Conservation (phyloP, 2,113 vertebrate genomes). For the Girardinichthys multiradiatus region DNA sequence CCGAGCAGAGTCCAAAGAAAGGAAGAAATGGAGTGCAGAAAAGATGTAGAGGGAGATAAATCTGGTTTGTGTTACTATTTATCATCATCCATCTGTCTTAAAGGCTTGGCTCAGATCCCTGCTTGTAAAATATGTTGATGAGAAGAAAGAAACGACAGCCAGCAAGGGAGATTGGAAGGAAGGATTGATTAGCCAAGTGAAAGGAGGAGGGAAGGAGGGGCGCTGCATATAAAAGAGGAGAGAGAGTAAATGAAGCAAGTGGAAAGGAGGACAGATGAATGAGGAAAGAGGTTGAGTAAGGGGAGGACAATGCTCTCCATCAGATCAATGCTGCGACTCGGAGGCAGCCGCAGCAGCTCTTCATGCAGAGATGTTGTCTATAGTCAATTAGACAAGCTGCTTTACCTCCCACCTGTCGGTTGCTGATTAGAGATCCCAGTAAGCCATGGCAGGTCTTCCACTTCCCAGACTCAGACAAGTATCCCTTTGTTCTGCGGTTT, state of each 20-base stretch:
- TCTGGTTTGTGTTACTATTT: conserved; percentile 55
- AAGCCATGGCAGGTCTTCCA: conserved; percentile 41
- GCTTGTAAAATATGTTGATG: conserved; percentile 59
- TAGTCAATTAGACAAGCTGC: conserved; percentile 56
- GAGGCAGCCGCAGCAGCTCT: conserved; percentile 43
- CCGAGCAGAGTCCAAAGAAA: conserved; percentile 52
- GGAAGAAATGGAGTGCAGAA: conserved; percentile 18
- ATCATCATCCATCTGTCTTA: conserved; percentile 65
- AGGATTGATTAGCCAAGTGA: conserved; percentile 64
- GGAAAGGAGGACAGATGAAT: conserved; percentile 47
- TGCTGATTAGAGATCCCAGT: conserved; percentile 43
- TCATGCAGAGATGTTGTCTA: conserved; percentile 32
- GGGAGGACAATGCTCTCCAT: conserved; percentile 41
- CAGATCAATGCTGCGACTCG: conserved; percentile 56
- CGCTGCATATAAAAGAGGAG: conserved; percentile 48
- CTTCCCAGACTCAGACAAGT: conserved; percentile 43
- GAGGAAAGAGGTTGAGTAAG: conserved; percentile 35
- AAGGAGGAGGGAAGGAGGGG: conserved; percentile 48
- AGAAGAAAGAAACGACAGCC: conserved; percentile 36
- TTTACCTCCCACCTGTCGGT: conserved; percentile 64
- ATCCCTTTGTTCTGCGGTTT: conserved; percentile 29
- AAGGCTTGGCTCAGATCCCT: conserved; percentile 66
- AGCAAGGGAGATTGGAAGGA: conserved; percentile 49
- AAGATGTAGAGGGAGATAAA: conserved; percentile 26
- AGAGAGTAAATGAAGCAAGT: conserved; percentile 47